Base-by-base conservation (phyloP, 2,888 invertebrate species). In the Netelia melanura region DNA sequence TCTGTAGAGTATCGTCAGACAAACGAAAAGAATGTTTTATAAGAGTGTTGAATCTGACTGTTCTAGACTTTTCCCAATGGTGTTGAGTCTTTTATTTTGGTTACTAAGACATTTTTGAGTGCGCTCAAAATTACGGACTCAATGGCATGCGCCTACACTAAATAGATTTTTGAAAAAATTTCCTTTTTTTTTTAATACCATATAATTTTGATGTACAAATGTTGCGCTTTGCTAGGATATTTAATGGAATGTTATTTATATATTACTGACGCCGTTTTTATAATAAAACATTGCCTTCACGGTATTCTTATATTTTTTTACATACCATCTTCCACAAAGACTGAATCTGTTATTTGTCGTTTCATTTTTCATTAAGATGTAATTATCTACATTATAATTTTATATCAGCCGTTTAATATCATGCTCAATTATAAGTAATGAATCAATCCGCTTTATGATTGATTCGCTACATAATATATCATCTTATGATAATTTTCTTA, bases 1-100 rank as follows among this genome's bases (percentile, higher is more conserved):
- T 91, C 94, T 96, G 52, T 92, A 88, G 86, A 48, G 21, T 76
- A 54, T 43, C 14, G 44, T 38, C 30, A 6, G 44, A 23, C n/a
- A 17, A 54, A 30, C 23, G 25, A 6, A 71, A 17, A 6, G 14
- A 56, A 70, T 30, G 38, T 25, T 56, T 14, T 21, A 44, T 21
- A 21, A 21, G 21, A 67, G 8, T 67, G 10, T n/a, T n/a, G 38
- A 64, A 38, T 23, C 9, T 1, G 61, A 72, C 38, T 75, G 48
- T 56, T 58, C 44, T 64, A 30, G n/a, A 48, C 38, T 52, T 75
- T 75, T 25, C 30, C 38, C 43, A 0, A 64, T 64, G 23, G 3
- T 6, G 14, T 52, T 38, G 54, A 76, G 56, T 44, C 21, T 43
- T 61, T 52, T 52, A 14, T 64, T 52, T 54, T 21, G 6, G 30